These are phyloP conservation scores for Pygocentrus nattereri DNA, from an alignment of 2,797 vertebrate genomes.

Conservation along the genomic window DNA sequence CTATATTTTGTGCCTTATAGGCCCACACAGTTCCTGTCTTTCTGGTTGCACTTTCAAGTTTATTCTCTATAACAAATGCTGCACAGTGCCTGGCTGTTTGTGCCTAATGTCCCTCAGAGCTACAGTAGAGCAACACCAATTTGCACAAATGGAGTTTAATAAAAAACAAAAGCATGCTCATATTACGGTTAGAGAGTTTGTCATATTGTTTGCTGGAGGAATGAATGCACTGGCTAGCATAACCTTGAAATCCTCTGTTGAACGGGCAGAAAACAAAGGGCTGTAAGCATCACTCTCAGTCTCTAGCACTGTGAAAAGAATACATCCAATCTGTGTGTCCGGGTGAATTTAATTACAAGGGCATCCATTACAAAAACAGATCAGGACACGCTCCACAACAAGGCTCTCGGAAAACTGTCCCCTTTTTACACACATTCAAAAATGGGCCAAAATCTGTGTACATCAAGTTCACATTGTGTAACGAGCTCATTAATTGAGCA, in stretches of 20 bases:
- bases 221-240: neutral
- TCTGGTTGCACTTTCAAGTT: constrained; percentile 1
- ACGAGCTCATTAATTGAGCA: constrained; percentile 13
- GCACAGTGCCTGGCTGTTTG: constrained; percentile 24
- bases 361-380: neutral
- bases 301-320: neutral
- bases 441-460: constrained; percentile 3
- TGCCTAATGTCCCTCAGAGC: neutral
- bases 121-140: neutral
- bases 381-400: neutral
- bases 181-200: neutral
- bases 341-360: constrained; percentile 20
- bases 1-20: neutral
- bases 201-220: neutral
- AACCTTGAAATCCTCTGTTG: constrained; percentile 23
- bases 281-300: constrained; percentile 5
- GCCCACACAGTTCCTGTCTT: constrained; percentile 15
- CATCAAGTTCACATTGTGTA: constrained; percentile 3
- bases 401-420: neutral
- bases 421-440: constrained; percentile 9
- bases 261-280: constrained; percentile 28
- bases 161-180: neutral
- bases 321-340: neutral
- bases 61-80: constrained; percentile 20
- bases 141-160: neutral